phyloP scores from a whole-genome alignment of 1,140 invertebrate species.

The Drosophila leontia region DNA sequence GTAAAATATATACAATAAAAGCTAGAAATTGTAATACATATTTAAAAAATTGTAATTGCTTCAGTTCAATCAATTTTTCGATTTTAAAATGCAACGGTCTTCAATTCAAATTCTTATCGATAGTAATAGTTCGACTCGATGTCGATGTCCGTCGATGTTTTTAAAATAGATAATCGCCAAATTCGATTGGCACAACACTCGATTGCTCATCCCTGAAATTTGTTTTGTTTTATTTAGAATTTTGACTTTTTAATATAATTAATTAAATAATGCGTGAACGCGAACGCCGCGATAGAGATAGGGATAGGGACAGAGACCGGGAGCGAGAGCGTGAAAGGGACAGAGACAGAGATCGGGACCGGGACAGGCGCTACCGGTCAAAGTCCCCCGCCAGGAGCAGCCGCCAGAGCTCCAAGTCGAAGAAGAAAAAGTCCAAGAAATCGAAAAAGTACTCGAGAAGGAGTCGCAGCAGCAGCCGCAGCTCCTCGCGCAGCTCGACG shows the following conservation, averaged over 20 bases:
- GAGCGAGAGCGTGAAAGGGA: conserved; percentile 60
- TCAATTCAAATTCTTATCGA: background rate
- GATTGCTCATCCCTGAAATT: background rate
- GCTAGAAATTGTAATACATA: too few species aligned
- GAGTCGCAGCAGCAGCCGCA: conserved; percentile 72
- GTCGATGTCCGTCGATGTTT: too few species aligned
- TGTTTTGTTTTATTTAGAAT: background rate
- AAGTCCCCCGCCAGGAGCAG: conserved; percentile 62
- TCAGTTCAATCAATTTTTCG: background rate
- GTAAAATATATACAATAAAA: too few species aligned
- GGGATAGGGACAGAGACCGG: conserved; percentile 58
- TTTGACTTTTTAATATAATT: background rate
- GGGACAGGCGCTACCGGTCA: conserved; percentile 66
- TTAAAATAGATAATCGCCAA: too few species aligned
- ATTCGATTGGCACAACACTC: background rate
- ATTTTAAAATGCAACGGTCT: background rate
- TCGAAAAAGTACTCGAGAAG: conserved; percentile 72
- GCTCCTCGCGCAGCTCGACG: conserved; percentile 62
- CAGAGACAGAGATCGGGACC: conserved; percentile 48
- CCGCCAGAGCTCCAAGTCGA: conserved; percentile 65
- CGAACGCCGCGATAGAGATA: conserved; percentile 51
- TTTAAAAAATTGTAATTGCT: background rate
- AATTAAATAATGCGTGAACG: conserved; percentile 51
- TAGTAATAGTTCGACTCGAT: background rate
- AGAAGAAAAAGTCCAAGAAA: conserved; percentile 79